A percentile compares a stretch with the other conserved stretches of the same genome.
Conservation (phyloP, 2,797 vertebrate species). For the Gymnopithys bicolor region DNA sequence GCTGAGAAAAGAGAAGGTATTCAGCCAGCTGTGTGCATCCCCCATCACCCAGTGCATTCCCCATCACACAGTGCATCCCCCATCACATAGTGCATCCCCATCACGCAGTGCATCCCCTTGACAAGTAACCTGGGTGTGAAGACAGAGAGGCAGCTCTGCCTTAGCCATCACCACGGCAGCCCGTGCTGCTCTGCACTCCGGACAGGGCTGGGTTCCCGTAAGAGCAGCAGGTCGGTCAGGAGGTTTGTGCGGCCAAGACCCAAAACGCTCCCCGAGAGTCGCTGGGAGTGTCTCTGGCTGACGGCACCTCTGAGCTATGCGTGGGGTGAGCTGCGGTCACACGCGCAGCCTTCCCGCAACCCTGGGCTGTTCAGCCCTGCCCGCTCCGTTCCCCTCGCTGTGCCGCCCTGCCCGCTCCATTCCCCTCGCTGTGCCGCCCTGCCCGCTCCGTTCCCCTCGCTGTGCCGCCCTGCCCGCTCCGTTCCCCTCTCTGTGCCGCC, state of each 20-base stretch:
- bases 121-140: background rate
- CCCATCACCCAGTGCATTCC: background rate
- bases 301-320: slow-evolving; percentile 35
- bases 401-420: background rate
- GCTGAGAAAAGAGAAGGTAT: background rate
- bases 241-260: background rate
- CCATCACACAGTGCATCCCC: background rate
- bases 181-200: background rate
- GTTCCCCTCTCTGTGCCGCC: background rate
- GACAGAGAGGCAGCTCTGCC: background rate
- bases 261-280: background rate
- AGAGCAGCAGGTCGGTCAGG: background rate
- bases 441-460: no score
- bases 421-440: background rate
- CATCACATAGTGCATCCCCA: background rate
- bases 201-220: background rate
- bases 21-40: background rate
- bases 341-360: background rate
- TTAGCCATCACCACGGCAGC: background rate
- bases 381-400: background rate
- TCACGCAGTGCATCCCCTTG: background rate
- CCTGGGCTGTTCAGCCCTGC: accelerated
- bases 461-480: accelerated
- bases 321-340: background rate
- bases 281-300: slow-evolving; percentile 20